phyloP scores from a whole-genome alignment of 2,888 invertebrate genomes.

The Schizotus pectinicornis region DNA sequence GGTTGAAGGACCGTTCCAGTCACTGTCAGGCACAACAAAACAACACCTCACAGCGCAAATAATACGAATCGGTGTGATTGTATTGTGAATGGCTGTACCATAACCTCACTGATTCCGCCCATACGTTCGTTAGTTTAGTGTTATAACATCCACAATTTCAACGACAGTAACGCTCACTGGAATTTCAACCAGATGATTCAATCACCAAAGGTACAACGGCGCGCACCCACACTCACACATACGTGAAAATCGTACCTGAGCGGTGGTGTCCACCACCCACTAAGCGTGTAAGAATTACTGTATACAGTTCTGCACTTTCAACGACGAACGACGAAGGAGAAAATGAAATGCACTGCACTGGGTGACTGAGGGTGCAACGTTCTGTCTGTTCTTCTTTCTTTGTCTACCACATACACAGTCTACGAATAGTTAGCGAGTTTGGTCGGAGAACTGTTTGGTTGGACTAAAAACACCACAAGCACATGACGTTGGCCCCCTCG shows the following conservation, averaged over 20 bases:
- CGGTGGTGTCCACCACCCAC: not conserved
- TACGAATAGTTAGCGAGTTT: not conserved
- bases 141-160: constrained; percentile 19
- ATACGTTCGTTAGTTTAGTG: constrained; percentile 8
- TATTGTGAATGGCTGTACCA: constrained; percentile 24
- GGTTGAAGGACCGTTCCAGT: too few species aligned
- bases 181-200: constrained; percentile 41
- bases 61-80: not conserved
- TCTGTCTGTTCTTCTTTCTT: not conserved
- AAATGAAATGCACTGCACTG: not conserved
- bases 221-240: constrained; percentile 27
- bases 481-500: constrained; percentile 8
- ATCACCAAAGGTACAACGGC: constrained; percentile 19
- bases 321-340: constrained; percentile 4
- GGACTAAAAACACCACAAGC: not conserved
- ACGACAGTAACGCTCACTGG: constrained; percentile 30
- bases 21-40: too few species aligned
- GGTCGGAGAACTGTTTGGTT: too few species aligned
- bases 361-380: constrained; percentile 4
- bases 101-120: constrained; percentile 40
- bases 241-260: constrained; percentile 8
- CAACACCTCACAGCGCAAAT: too few species aligned
- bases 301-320: not conserved
- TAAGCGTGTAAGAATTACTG: too few species aligned
- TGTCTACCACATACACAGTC: not conserved